Evolutionary conservation across 35 echinoderm and acorn worm genomes (phyloP).

Genomic region (Hemicentrotus pulcherrimus): DNA sequence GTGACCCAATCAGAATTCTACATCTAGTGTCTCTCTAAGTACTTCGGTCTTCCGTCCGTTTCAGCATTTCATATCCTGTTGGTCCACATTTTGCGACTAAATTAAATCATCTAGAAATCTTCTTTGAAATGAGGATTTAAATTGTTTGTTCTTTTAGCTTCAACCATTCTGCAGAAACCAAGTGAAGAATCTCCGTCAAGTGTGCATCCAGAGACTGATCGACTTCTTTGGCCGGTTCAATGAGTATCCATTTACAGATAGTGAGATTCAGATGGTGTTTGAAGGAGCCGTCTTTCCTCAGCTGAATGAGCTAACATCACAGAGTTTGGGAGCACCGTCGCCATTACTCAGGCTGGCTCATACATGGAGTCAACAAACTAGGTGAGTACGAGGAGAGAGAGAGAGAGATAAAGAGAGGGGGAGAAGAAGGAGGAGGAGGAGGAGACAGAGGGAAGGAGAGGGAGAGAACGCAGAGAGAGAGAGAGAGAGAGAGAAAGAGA

Average conservation of each 20-base stretch:
- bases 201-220: constrained; percentile 60
- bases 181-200: constrained; percentile 86
- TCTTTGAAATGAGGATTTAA: too few relatives aligned
- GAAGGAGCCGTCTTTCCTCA: constrained; percentile 80
- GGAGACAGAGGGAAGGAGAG: too few relatives aligned
- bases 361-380: constrained; percentile 73
- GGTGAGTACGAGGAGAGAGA: constrained; percentile 29
- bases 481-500: background rate
- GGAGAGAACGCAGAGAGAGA: too few relatives aligned
- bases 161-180: constrained; percentile 67
- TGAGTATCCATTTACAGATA: constrained; percentile 68
- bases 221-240: constrained; percentile 88
- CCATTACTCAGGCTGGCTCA: constrained; percentile 72
- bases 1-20: too few relatives aligned
- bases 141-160: constrained; percentile 52
- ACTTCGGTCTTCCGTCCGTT: too few relatives aligned
- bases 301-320: constrained; percentile 65
- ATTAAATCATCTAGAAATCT: too few relatives aligned
- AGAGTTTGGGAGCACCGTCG: constrained; percentile 78
- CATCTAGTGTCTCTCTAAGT: too few relatives aligned
- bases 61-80: too few relatives aligned
- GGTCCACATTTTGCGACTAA: too few relatives aligned
- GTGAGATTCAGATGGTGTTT: constrained; percentile 87
- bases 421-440: too few relatives aligned
- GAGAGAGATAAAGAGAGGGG: background rate